Conservation (phyloP, 2,888 invertebrate species). For the Lysandra bellargus region DNA sequence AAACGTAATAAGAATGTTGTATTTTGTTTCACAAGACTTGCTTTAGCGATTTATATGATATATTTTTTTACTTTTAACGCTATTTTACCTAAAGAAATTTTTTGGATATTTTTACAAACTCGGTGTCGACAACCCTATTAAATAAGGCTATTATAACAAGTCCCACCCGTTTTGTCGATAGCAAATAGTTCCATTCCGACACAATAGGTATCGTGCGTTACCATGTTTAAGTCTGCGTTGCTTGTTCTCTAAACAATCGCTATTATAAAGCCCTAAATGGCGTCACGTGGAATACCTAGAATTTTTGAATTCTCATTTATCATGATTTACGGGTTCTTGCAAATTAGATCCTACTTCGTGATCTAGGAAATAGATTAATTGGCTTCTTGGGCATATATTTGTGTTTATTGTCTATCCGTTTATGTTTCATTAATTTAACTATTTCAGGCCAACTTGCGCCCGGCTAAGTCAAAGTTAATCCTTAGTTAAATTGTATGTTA, state of each 20-base stretch:
- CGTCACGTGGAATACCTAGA: conserved; percentile 25
- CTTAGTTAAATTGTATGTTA: not conserved
- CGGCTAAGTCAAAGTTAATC: not conserved
- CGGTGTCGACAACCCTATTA: not conserved
- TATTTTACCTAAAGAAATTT: not conserved
- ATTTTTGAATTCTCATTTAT: conserved; percentile 25
- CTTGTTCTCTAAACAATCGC: conserved; percentile 34
- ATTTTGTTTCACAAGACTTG: not conserved
- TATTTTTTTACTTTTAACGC: not conserved
- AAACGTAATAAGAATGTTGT: not conserved
- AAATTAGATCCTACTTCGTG: conserved; percentile 11
- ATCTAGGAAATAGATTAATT: not conserved
- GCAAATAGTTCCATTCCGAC: conserved; percentile 36
- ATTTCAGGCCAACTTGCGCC: not conserved
- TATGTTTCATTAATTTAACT: not conserved
- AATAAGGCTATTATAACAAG: conserved; percentile 32
- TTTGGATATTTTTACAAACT: not conserved
- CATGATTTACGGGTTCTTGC: not conserved
- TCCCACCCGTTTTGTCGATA: conserved; percentile 35
- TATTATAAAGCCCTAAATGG: conserved; percentile 32
- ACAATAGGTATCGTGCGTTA: conserved; percentile 40
- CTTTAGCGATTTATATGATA: no score
- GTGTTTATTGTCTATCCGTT: not conserved
- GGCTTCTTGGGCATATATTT: not conserved
- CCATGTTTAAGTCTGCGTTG: conserved; percentile 38